Base-by-base conservation (phyloP, 2,888 invertebrate genomes). In the Trissolcus brochymenae region DNA sequence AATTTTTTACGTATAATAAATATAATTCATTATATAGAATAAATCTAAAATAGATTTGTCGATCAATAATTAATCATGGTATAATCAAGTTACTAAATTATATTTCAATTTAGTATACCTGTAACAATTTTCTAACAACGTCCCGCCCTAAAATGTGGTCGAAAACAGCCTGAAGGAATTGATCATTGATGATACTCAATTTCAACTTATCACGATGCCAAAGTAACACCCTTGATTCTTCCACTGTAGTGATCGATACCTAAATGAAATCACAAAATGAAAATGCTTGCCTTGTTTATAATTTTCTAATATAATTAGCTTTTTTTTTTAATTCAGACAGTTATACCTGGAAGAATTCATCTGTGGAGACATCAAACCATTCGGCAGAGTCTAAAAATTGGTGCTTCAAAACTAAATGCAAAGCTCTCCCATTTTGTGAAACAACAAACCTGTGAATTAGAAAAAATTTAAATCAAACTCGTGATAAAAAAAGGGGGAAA, bases 381-480 rank as follows among this genome's bases (percentile, higher is more conserved):
- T 96, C 96, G 60, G 96, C 95, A 79, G 95, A 95, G 90, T 96
- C 96, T 81, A 96, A 92, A 91, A 96, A 96, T 90, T 96, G 95
- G 90, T 95, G 94, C 71, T 94, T 94, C 90, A 95, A 94, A 87
- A 96, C 95, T 89, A 96, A 94, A 90, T 96, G 95, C 77, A 96
- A 91, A 71, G 95, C 94, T 82, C 94, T 92, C 85, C 95, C 95
- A 90, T 94, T 94, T 90, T 95, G 95, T 13, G 95, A 95, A 82
- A 95, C 95, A 84, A 95, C 94, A 89, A 95, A 90, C 89, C 95
- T 95, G 29, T 16, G 16, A 46, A 46, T 16, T 16, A n/a, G 46
- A 46, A 46, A 0, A 3, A 11, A 11, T 11, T 35, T 35, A 11
- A 7, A 35, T 35, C 2, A 35, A 35, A 11, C 2, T 4, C 25